Conservation (phyloP, 2,888 invertebrate genomes). For the Acanthoscelides obtectus region DNA sequence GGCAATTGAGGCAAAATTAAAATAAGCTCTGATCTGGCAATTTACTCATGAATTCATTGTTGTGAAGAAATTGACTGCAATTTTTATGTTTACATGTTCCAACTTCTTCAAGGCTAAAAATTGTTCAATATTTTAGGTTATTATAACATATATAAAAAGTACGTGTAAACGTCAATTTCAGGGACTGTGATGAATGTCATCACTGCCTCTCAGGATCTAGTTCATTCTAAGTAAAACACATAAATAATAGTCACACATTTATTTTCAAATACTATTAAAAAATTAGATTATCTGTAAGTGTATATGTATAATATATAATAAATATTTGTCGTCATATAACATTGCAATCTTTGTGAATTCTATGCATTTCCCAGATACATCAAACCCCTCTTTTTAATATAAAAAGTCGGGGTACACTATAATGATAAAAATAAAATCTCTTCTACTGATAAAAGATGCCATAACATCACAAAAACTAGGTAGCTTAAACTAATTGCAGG, state of each 20-base stretch:
- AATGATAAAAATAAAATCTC: not conserved
- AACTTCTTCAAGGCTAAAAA: too few species aligned
- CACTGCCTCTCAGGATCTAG: too few species aligned
- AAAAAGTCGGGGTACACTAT: not conserved
- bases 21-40: too few species aligned
- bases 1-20: too few species aligned
- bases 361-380: slow-evolving; percentile 22
- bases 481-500: not conserved
- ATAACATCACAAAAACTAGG: not conserved
- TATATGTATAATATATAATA: slow-evolving; percentile 34
- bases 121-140: too few species aligned
- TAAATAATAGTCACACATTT: slow-evolving; percentile 31
- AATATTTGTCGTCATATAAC: slow-evolving; percentile 33
- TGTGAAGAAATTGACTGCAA: too few species aligned
- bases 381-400: slow-evolving; percentile 6
- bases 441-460: not conserved
- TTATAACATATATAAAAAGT: too few species aligned
- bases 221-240: slow-evolving; percentile 11
- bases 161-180: too few species aligned
- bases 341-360: slow-evolving; percentile 19
- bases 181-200: too few species aligned
- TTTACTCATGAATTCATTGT: too few species aligned
- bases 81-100: too few species aligned
- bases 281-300: slow-evolving; percentile 33
- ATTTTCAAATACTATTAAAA: slow-evolving; percentile 39